Conservation (phyloP, 2,888 invertebrate species). For the Apodemia hepburni region DNA sequence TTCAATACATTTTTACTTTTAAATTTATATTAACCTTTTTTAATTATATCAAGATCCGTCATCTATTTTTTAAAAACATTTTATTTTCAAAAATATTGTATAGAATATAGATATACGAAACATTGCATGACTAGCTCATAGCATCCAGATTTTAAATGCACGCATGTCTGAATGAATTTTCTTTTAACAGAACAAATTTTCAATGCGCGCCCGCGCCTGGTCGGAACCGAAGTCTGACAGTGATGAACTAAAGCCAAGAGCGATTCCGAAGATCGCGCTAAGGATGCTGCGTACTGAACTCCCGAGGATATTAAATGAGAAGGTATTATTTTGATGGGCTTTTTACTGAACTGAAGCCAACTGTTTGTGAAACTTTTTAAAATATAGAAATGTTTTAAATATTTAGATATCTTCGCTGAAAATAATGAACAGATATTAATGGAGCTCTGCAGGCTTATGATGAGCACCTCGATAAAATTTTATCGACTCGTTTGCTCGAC, state of each 20-base stretch:
- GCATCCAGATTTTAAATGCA: not conserved
- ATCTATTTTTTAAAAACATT: no score
- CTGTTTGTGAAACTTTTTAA: no score
- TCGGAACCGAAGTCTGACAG: conserved; percentile 79
- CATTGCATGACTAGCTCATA: conserved; percentile 6
- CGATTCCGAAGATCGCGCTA: conserved; percentile 51
- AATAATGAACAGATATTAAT: no score
- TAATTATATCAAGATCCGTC: not conserved
- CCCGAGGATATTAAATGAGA: conserved; percentile 47
- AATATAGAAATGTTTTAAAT: no score
- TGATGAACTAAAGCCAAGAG: conserved; percentile 46
- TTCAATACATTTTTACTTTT: not conserved
- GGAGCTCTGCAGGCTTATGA: no score
- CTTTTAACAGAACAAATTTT: conserved; percentile 86
- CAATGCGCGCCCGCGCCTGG: conserved; percentile 91
- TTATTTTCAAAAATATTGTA: no score
- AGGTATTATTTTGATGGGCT: conserved; percentile 40
- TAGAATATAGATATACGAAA: not conserved
- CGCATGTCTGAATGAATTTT: conserved; percentile 3
- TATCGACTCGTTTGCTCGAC: no score
- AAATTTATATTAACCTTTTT: not conserved
- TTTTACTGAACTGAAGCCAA: not conserved
- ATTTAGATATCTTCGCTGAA: no score
- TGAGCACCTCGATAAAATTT: no score
- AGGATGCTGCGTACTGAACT: conserved; percentile 53